phyloP scores from a whole-genome alignment of 1,140 invertebrate species.

The Panulirus ornatus region DNA sequence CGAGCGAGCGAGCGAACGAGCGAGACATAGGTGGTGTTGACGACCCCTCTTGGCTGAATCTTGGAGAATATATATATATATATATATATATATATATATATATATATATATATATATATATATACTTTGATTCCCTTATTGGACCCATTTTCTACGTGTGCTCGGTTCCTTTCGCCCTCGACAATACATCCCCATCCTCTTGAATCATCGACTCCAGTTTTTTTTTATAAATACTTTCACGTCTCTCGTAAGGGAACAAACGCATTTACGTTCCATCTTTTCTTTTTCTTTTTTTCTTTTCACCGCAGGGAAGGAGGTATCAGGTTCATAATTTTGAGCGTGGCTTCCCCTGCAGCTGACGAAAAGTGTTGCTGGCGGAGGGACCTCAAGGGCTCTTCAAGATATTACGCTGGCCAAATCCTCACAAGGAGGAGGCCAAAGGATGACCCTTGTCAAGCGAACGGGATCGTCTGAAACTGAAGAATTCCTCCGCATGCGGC shows the following conservation, averaged over 20 bases:
- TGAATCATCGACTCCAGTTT: not conserved
- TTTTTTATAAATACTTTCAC: not conserved
- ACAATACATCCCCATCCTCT: too few species aligned
- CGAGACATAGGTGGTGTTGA: not conserved
- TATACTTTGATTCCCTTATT: too few species aligned
- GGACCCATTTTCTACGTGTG: too few species aligned
- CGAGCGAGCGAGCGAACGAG: too few species aligned
- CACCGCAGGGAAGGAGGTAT: not conserved
- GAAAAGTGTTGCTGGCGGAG: slow-evolving; percentile 4
- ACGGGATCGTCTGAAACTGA: not conserved
- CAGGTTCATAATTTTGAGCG: slow-evolving; percentile 27
- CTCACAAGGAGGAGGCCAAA: not conserved
- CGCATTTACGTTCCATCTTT: not conserved
- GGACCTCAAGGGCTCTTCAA: slow-evolving; percentile 21
- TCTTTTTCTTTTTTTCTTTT: too few species aligned
- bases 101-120: too few species aligned
- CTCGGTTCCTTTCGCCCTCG: too few species aligned
- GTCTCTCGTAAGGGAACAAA: not conserved
- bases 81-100: too few species aligned
- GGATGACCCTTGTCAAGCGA: slow-evolving; percentile 6
- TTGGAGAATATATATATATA: not conserved
- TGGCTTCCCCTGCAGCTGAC: slow-evolving; percentile 20
- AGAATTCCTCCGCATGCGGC: not conserved
- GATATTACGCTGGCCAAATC: slow-evolving; percentile 27
- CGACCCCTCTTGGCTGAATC: not conserved